Percentiles rank a stretch among this genome's conserved stretches.
Conservation (phyloP, 2,797 vertebrate genomes). For the Sebastes alutus region DNA sequence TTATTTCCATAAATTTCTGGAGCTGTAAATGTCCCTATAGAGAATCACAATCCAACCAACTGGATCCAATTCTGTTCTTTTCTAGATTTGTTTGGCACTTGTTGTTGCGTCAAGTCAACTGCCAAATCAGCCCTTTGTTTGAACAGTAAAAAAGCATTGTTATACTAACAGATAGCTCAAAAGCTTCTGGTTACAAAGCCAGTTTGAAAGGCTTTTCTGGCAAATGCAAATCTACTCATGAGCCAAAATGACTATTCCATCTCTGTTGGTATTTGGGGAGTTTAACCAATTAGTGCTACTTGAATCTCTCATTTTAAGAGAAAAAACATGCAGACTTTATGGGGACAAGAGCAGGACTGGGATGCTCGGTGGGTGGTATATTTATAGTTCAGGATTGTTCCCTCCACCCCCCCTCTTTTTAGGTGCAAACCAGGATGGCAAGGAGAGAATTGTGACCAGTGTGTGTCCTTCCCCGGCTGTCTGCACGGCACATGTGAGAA, state of each 20-base stretch:
- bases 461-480: slow-evolving; percentile 89
- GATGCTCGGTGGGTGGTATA: slow-evolving; percentile 26
- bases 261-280: not conserved
- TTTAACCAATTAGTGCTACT: not conserved
- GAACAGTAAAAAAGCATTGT: slow-evolving; percentile 15
- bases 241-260: not conserved
- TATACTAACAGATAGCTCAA: slow-evolving; percentile 10
- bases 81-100: slow-evolving; percentile 5
- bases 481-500: slow-evolving; percentile 87
- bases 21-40: slow-evolving; percentile 10
- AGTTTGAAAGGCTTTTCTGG: not conserved
- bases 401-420: slow-evolving; percentile 8
- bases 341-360: not conserved
- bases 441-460: slow-evolving; percentile 88
- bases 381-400: slow-evolving; percentile 37
- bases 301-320: not conserved
- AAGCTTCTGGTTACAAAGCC: slow-evolving; percentile 4
- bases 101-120: slow-evolving; percentile 10
- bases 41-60: slow-evolving; percentile 8
- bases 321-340: not conserved
- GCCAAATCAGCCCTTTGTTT: slow-evolving; percentile 40
- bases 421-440: slow-evolving; percentile 95
- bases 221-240: not conserved
- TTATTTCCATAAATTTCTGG: slow-evolving; percentile 27
- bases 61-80: slow-evolving; percentile 1